These are phyloP conservation scores for Ascidia mentula DNA, from an alignment of 23 tunicate species.

Conservation along the genomic window DNA sequence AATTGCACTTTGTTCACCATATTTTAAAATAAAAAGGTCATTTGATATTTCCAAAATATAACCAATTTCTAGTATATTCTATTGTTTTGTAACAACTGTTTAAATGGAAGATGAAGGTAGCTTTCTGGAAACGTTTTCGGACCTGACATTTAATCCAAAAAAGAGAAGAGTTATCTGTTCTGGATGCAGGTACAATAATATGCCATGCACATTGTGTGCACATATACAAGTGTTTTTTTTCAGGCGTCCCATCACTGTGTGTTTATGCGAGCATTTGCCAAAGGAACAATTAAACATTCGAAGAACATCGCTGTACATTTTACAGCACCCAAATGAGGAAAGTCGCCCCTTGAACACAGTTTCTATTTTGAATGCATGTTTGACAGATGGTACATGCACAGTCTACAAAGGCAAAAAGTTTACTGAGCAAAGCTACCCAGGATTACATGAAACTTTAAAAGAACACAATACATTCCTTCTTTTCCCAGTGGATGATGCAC, in stretches of 20 bases:
- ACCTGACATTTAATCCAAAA: background rate
- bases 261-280: slow-evolving; percentile 64
- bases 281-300: slow-evolving; percentile 19
- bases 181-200: slow-evolving; percentile 52
- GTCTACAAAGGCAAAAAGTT: slow-evolving; percentile 41
- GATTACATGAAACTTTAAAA: slow-evolving; percentile 25
- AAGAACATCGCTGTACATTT: slow-evolving; percentile 40
- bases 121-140: slow-evolving; percentile 22
- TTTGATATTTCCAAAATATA: no score
- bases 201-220: no score
- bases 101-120: slow-evolving; percentile 31
- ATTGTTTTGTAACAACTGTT: no score
- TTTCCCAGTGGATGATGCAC: slow-evolving; percentile 64
- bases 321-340: slow-evolving; percentile 89
- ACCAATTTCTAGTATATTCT: no score
- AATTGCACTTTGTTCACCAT: no score
- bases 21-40: no score
- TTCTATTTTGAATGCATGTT: slow-evolving; percentile 50
- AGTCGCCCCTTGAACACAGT: slow-evolving; percentile 77
- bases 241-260: slow-evolving; percentile 76
- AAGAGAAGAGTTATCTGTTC: slow-evolving; percentile 22
- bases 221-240: no score
- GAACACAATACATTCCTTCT: slow-evolving; percentile 45
- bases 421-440: slow-evolving; percentile 18
- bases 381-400: slow-evolving; percentile 19